Evolutionary conservation across 2,797 vertebrate genomes (phyloP).

Genomic region (Carduelis carduelis): DNA sequence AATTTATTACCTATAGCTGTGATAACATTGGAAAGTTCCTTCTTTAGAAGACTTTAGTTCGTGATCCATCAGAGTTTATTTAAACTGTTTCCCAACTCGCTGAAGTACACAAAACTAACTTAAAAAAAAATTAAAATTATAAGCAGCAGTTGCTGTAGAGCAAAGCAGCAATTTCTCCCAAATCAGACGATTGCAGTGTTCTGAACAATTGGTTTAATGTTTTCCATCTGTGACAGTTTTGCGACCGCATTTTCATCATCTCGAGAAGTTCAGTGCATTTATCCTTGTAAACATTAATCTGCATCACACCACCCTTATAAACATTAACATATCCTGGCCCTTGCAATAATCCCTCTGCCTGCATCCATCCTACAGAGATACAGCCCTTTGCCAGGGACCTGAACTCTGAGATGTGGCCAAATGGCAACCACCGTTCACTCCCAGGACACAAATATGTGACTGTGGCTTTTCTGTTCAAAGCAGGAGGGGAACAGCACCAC

Average conservation of each 20-base stretch:
- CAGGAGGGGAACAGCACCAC: neutral
- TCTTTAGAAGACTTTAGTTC: neutral
- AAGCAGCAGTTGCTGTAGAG: neutral
- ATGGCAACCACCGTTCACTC: neutral
- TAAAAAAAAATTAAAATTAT: neutral
- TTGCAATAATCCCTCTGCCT: neutral
- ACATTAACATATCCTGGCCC: neutral
- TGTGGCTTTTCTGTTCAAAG: rapidly evolving
- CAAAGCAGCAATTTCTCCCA: neutral
- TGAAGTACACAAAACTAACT: neutral
- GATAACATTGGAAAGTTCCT: neutral
- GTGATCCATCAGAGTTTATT: neutral
- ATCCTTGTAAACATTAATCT: neutral
- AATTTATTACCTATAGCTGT: neutral
- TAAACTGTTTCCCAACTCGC: neutral
- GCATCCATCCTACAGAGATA: rapidly evolving
- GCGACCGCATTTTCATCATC: neutral
- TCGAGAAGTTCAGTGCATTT: neutral
- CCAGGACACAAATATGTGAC: neutral
- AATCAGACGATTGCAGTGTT: slow-evolving; percentile 22
- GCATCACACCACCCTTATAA: neutral
- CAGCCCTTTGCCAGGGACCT: neutral
- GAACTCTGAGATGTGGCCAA: neutral
- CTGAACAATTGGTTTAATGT: slow-evolving; percentile 25
- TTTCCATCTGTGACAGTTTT: slow-evolving; percentile 27